Percentiles rank a stretch among this genome's conserved stretches.
Evolutionary conservation across 2,113 vertebrate genomes (phyloP).

Genomic region (Amia ocellicauda): DNA sequence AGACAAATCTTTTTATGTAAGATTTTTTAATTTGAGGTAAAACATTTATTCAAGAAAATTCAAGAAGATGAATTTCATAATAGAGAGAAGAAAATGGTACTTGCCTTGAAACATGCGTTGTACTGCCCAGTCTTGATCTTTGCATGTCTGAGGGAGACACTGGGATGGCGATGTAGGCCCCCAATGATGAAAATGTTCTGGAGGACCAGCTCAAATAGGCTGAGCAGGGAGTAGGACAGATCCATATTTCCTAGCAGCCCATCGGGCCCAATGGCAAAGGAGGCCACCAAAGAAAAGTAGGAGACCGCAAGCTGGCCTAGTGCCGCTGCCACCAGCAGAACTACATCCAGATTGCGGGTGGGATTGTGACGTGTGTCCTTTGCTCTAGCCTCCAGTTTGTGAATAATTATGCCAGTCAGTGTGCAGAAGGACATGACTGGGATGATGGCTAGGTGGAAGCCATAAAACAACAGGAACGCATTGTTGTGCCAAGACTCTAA

Average conservation of each 20-base stretch:
- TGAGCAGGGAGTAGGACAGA: constrained; percentile 74
- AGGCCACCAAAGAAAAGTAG: constrained; percentile 86
- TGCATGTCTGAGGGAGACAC: neutral
- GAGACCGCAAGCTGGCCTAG: constrained; percentile 75
- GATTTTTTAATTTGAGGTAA: no score
- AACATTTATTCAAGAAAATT: no score
- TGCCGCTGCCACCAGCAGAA: constrained; percentile 72
- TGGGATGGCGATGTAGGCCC: constrained; percentile 71
- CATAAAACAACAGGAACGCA: constrained; percentile 75
- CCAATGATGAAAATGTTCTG: constrained; percentile 90
- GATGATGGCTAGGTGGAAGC: constrained; percentile 68
- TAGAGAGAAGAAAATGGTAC: neutral
- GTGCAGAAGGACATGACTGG: constrained; percentile 71
- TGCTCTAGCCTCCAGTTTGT: constrained; percentile 65
- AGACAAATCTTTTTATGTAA: no score
- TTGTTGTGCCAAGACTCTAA: constrained; percentile 21
- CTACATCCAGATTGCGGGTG: constrained; percentile 77
- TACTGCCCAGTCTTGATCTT: neutral
- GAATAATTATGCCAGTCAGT: constrained; percentile 62
- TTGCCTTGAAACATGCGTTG: constrained; percentile 35
- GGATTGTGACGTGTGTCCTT: constrained; percentile 73
- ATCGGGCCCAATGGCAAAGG: constrained; percentile 52
- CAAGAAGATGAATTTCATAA: no score
- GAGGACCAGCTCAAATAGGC: constrained; percentile 76
- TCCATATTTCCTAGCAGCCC: constrained; percentile 67